These are phyloP conservation scores for Sarcophaga carnaria DNA, from an alignment of 2,888 invertebrate species.

Conservation along the genomic window DNA sequence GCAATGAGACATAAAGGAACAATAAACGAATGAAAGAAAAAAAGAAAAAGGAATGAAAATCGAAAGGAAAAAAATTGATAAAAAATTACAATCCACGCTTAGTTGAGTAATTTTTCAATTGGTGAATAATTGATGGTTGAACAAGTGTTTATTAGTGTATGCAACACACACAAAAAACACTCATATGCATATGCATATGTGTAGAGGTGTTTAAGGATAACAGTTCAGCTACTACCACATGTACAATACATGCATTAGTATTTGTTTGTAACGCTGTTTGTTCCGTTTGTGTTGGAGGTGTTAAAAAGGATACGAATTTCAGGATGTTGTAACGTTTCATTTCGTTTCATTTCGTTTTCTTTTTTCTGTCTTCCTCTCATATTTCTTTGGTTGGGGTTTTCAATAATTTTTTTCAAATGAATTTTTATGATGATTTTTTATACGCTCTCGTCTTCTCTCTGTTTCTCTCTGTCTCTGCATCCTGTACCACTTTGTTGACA, in stretches of 20 bases:
- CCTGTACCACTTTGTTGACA: constrained; percentile 46
- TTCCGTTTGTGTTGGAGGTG: constrained; percentile 52
- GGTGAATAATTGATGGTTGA: constrained; percentile 80
- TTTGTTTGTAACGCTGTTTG: constrained; percentile 15
- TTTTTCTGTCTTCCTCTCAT: not conserved
- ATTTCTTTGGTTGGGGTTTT: not conserved
- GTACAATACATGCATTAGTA: constrained; percentile 11
- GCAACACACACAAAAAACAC: not conserved
- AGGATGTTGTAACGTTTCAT: constrained; percentile 58
- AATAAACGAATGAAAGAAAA: constrained; percentile 4
- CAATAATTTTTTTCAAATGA: constrained; percentile 34
- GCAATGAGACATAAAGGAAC: constrained; percentile 8
- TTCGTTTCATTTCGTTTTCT: constrained; percentile 33
- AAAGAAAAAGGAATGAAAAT: constrained; percentile 40
- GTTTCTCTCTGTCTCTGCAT: not conserved
- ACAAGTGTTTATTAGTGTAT: constrained; percentile 68
- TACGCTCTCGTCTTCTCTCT: not conserved
- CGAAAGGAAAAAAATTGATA: constrained; percentile 52
- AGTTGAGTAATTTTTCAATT: constrained; percentile 81
- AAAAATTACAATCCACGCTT: constrained; percentile 71
- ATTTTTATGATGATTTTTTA: constrained; percentile 61
- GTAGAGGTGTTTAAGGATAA: not conserved
- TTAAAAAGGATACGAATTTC: constrained; percentile 49
- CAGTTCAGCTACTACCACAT: not conserved
- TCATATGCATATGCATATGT: not conserved